Conservation (phyloP, 2,797 vertebrate species). For the Urophycis tenuis region DNA sequence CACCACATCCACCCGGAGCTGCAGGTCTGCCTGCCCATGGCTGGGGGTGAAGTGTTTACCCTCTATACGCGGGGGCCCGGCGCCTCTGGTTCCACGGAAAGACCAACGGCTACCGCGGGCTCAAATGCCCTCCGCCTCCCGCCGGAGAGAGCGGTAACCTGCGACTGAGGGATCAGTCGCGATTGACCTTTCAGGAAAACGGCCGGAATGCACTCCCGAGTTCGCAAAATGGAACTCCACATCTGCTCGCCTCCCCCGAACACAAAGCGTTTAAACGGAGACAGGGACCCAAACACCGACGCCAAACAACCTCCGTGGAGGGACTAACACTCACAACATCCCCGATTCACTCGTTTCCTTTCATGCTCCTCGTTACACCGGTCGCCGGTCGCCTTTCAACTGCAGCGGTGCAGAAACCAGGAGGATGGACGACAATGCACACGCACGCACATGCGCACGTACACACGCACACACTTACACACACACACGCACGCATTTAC, state of each 20-base stretch:
- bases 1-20: not conserved
- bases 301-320: no score
- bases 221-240: not conserved
- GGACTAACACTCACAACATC: not conserved
- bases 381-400: not conserved
- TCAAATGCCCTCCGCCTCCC: not conserved
- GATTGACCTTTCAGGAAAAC: not conserved
- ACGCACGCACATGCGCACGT: no score
- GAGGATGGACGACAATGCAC: not conserved
- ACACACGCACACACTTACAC: no score
- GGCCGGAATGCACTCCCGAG: not conserved
- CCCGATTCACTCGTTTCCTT: not conserved
- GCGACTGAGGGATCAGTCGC: not conserved
- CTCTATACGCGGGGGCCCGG: not conserved
- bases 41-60: not conserved
- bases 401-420: not conserved
- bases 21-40: not conserved
- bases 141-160: no score
- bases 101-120: not conserved
- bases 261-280: not conserved
- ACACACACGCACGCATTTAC: no score
- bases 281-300: not conserved
- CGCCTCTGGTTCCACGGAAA: no score
- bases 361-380: not conserved
- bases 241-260: not conserved